Evolutionary conservation across 2,113 vertebrate genomes (phyloP), one percentile per base, ranked within the genome.

Genomic region (Stigmatopora argus): DNA sequence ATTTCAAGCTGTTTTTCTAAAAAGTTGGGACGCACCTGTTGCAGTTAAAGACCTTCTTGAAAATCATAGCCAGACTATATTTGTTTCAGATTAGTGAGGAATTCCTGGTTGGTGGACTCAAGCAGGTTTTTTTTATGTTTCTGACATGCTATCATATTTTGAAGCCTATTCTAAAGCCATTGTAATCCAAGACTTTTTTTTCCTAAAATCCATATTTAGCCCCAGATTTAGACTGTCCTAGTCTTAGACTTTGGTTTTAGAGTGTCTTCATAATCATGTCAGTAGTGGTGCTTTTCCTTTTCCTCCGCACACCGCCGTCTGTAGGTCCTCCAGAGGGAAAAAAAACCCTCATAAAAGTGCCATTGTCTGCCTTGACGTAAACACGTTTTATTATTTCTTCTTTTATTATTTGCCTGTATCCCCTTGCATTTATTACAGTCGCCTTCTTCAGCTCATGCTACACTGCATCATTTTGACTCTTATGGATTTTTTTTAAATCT

Each of bases 371-470:
- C 35, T 44, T 45, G 13, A 45, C 44, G 59, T 45, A 61, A 61
- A 61, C 59, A 61, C 44, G 13, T 61, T 45, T 61, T 61, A 61
- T 45, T 21, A 1, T 61, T 21, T 45, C 21, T 45, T 61, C 57
- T 21, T 61, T 19, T 61, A 21, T 19, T 14, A 7, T 12, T 21
- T 8, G 41, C 38, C 3, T 12, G 13, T 61, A 19, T 19, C 11
- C 58, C 12, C 4, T 45, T 14, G 13, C 38, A 61, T 61, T 61
- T 45, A 61, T 61, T 45, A 15, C 59, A 45, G 41, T 23, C 3
- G 11, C 44, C 45, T 38, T 45, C 38, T 23, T 31, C 23, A 17
- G 14, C 23, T 3, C 53, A 56, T 13, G 53, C 51, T 26, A 26
- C 19, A 19, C 9, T 70, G 19, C 75, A 70, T 34, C 51, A 47